Percentiles rank a stretch among this genome's conserved stretches.
phyloP scores from a whole-genome alignment of 2,113 vertebrate genomes.

The Takifugu bimaculatus region DNA sequence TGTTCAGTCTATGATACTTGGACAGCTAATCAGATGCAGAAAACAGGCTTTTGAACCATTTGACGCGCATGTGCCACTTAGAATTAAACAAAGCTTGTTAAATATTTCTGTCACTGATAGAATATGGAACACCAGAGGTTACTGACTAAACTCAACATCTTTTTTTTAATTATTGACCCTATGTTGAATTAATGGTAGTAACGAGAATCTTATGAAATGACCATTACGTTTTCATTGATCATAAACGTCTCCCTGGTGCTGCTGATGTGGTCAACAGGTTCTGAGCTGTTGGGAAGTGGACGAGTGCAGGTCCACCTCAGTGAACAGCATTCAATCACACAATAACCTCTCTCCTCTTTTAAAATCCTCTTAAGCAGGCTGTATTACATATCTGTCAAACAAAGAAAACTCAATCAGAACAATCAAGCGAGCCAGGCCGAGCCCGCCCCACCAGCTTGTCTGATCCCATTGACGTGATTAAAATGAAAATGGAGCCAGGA shows the following conservation, averaged over 20 bases:
- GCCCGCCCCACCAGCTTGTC: constrained; percentile 61
- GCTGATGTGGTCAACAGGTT: constrained; percentile 10
- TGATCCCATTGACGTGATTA: constrained; percentile 80
- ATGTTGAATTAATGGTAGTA: too few species aligned
- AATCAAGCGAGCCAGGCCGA: constrained; percentile 65
- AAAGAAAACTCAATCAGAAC: constrained; percentile 80
- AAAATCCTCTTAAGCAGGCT: constrained; percentile 79
- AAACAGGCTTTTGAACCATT: too few species aligned
- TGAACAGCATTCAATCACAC: constrained; percentile 76
- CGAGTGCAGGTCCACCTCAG: constrained; percentile 64
- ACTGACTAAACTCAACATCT: too few species aligned
- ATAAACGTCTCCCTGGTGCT: background rate
- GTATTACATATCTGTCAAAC: constrained; percentile 80
- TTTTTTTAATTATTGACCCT: too few species aligned
- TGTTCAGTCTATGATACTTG: too few species aligned
- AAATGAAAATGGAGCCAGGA: constrained; percentile 75
- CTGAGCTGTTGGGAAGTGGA: constrained; percentile 52
- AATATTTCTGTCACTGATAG: too few species aligned
- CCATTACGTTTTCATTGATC: background rate
- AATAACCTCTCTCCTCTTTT: constrained; percentile 66
- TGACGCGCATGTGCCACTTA: too few species aligned
- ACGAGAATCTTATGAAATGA: too few species aligned
- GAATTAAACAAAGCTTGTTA: too few species aligned
- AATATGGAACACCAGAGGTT: too few species aligned
- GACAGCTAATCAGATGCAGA: too few species aligned